A percentile compares a stretch with the other conserved stretches of the same genome.
These are phyloP conservation scores for Okapia johnstoni DNA, from an alignment of 2,113 vertebrate genomes.

Conservation along the genomic window DNA sequence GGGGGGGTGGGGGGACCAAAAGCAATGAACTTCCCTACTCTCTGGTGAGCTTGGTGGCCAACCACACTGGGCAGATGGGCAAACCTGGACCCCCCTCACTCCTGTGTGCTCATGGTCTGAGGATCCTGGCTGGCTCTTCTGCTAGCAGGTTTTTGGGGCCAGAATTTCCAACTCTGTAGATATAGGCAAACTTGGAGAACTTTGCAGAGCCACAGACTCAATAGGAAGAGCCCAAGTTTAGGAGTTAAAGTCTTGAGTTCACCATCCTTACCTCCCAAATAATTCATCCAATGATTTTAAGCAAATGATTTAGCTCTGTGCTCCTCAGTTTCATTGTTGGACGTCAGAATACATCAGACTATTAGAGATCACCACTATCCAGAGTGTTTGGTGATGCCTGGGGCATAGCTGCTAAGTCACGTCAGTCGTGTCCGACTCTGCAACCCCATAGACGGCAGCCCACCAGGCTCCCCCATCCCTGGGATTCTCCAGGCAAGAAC, in stretches of 20 bases:
- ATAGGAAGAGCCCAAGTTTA: background rate
- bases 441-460: too few relatives aligned
- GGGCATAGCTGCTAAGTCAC: too few relatives aligned
- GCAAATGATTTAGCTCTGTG: background rate
- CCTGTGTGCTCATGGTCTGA: background rate
- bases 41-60: background rate
- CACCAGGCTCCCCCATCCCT: too few relatives aligned
- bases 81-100: background rate
- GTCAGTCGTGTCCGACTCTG: too few relatives aligned
- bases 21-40: background rate
- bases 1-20: too few relatives aligned
- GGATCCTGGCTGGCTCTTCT: background rate
- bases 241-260: background rate
- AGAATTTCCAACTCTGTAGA: background rate
- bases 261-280: background rate
- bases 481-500: too few relatives aligned
- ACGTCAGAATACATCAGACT: background rate
- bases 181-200: background rate
- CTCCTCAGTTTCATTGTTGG: background rate
- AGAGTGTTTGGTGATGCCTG: background rate
- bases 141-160: background rate
- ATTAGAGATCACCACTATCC: background rate
- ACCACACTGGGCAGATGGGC: background rate
- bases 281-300: background rate
- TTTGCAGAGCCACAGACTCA: background rate